Evolutionary conservation across 2,113 vertebrate genomes (phyloP).

Genomic region (Symphodus melops): DNA sequence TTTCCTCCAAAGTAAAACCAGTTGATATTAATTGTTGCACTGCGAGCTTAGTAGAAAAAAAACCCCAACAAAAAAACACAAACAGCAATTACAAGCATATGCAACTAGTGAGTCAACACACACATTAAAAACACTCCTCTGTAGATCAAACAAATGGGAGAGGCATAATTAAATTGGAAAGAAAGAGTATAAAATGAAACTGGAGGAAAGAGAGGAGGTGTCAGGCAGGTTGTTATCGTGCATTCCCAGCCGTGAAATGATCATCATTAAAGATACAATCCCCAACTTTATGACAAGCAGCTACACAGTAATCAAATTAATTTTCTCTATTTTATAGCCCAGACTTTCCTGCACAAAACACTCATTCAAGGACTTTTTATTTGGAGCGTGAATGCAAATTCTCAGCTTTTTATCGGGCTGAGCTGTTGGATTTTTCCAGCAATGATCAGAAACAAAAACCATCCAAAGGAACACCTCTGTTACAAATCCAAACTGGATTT

Average conservation of each 20-base stretch:
- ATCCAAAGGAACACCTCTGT: background rate
- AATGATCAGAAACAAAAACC: background rate
- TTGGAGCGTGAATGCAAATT: slow-evolving; percentile 4
- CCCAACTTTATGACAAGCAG: slow-evolving; percentile 17
- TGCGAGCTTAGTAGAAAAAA: slow-evolving; percentile 8
- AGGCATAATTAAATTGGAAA: background rate
- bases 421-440: background rate
- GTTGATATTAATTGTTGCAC: background rate
- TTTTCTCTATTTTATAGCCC: slow-evolving; percentile 2
- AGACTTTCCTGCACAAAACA: background rate
- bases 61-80: slow-evolving; percentile 1
- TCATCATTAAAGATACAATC: background rate
- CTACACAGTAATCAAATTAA: slow-evolving; percentile 17
- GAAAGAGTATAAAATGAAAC: slow-evolving; percentile 1
- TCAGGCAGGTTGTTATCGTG: slow-evolving; percentile 7
- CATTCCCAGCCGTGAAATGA: slow-evolving; percentile 12
- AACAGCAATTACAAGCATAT: slow-evolving; percentile 16
- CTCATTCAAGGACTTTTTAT: slow-evolving; percentile 3
- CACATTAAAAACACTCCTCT: background rate
- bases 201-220: background rate
- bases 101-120: background rate
- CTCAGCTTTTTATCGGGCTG: background rate
- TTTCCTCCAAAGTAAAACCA: slow-evolving; percentile 2
- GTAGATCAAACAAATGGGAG: background rate
- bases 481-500: slow-evolving; percentile 42